phyloP scores from a whole-genome alignment of 2,797 vertebrate species.

The Bradypodion pumilum region DNA sequence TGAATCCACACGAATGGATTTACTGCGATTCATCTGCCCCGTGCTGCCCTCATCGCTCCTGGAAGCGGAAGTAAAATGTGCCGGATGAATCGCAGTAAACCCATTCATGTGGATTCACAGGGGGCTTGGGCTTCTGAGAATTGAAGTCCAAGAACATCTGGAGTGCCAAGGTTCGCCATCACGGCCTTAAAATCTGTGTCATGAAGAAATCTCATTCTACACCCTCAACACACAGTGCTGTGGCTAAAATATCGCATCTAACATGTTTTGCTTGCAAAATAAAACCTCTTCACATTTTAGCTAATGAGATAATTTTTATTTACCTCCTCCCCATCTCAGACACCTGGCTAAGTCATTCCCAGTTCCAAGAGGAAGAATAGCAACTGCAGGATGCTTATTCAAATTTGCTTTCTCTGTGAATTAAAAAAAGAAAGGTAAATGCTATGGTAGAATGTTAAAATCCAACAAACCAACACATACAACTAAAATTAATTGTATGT shows the following conservation, averaged over 20 bases:
- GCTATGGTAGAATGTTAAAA: slow-evolving; percentile 33
- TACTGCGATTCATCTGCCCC: too few relatives aligned
- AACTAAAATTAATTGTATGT: background rate
- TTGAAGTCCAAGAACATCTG: too few relatives aligned
- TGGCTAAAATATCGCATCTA: background rate
- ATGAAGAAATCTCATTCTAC: background rate
- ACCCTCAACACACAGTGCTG: background rate
- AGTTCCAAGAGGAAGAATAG: slow-evolving; percentile 94
- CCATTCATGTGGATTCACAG: too few relatives aligned
- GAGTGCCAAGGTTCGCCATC: too few relatives aligned
- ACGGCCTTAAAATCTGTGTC: background rate
- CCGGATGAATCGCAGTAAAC: too few relatives aligned
- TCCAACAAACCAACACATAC: background rate
- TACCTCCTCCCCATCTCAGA: slow-evolving; percentile 97
- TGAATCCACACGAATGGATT: too few relatives aligned
- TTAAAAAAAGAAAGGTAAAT: slow-evolving; percentile 41
- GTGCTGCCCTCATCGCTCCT: too few relatives aligned
- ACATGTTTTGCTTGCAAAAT: background rate
- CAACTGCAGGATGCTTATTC: slow-evolving; percentile 90
- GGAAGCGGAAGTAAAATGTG: too few relatives aligned
- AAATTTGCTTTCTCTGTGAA: slow-evolving; percentile 91
- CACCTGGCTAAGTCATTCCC: slow-evolving; percentile 94
- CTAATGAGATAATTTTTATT: slow-evolving; percentile 46
- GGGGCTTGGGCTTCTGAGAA: too few relatives aligned
- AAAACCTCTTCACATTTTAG: background rate